A percentile compares a stretch with the other conserved stretches of the same genome.
phyloP scores from a whole-genome alignment of 2,113 vertebrate species.

The Phrynocephalus versicolor region DNA sequence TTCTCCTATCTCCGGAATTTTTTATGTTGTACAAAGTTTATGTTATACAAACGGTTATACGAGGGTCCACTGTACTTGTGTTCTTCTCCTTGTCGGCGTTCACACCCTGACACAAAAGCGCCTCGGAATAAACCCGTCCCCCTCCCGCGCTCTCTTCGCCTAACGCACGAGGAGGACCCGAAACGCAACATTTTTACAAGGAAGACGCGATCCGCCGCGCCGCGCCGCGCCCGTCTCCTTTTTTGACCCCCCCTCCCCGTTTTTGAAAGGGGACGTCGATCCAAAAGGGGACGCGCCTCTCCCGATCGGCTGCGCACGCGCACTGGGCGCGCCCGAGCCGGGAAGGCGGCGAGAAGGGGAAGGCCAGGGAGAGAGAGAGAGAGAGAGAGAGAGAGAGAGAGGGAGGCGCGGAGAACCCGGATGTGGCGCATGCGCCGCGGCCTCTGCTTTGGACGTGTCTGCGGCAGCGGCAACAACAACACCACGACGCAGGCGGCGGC shows the following conservation, averaged over 20 bases:
- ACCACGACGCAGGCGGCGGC: not conserved
- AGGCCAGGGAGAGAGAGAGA: not conserved
- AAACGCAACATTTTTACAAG: not conserved
- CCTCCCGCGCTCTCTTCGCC: not conserved
- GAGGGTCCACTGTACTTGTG: no score
- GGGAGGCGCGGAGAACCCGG: not conserved
- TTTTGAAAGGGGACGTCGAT: not conserved
- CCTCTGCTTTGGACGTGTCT: not conserved
- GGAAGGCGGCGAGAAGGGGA: not conserved
- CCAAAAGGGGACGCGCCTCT: no score
- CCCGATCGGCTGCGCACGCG: not conserved
- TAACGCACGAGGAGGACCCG: not conserved
- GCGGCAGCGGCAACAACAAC: not conserved
- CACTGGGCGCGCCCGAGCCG: not conserved
- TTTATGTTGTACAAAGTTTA: no score
- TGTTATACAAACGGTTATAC: no score
- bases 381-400: not conserved
- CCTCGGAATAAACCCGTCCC: not conserved
- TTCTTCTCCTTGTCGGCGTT: no score
- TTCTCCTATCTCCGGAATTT: no score
- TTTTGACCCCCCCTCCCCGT: not conserved
- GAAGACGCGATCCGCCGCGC: no score
- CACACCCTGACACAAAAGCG: no score
- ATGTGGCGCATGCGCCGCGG: constrained; percentile 25
- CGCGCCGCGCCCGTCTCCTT: not conserved